Evolutionary conservation across 2,888 invertebrate genomes (phyloP).

Genomic region (Deilephila elpenor): DNA sequence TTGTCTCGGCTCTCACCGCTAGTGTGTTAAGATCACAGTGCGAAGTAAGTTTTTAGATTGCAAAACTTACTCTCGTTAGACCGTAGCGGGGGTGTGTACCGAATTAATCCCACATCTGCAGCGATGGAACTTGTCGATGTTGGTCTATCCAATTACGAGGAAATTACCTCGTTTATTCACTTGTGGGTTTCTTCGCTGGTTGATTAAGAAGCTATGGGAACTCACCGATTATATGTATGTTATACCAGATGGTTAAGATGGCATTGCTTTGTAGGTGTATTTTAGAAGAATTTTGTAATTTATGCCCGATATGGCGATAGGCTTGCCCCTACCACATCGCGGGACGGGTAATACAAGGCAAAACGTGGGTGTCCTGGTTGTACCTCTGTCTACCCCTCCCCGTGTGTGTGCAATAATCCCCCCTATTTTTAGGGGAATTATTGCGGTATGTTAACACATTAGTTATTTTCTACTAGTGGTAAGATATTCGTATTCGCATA

Average conservation of each 20-base stretch:
- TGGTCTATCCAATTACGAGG: slow-evolving; percentile 21
- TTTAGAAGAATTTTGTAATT: too few relatives aligned
- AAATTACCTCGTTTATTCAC: slow-evolving; percentile 24
- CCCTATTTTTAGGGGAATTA: too few relatives aligned
- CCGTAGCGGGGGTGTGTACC: slow-evolving; percentile 44
- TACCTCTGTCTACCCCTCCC: too few relatives aligned
- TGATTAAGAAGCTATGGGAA: background rate
- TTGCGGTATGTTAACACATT: too few relatives aligned
- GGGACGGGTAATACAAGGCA: too few relatives aligned
- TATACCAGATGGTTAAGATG: background rate
- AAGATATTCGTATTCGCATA: too few relatives aligned
- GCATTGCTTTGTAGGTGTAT: background rate
- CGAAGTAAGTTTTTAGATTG: slow-evolving; percentile 50
- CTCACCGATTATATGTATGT: background rate
- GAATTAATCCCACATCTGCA: slow-evolving; percentile 44
- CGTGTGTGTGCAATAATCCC: too few relatives aligned
- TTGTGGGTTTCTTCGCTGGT: slow-evolving; percentile 1
- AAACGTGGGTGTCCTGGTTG: too few relatives aligned
- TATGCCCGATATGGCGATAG: too few relatives aligned
- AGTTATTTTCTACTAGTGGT: too few relatives aligned
- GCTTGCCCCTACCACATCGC: too few relatives aligned
- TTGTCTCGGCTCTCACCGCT: slow-evolving; percentile 14
- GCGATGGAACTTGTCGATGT: slow-evolving; percentile 20
- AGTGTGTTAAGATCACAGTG: slow-evolving; percentile 7
- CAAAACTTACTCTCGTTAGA: slow-evolving; percentile 44